A percentile compares a stretch with the other conserved stretches of the same genome.
These are phyloP conservation scores for Drosophila mimica DNA, from an alignment of 2,888 invertebrate species.

Conservation along the genomic window DNA sequence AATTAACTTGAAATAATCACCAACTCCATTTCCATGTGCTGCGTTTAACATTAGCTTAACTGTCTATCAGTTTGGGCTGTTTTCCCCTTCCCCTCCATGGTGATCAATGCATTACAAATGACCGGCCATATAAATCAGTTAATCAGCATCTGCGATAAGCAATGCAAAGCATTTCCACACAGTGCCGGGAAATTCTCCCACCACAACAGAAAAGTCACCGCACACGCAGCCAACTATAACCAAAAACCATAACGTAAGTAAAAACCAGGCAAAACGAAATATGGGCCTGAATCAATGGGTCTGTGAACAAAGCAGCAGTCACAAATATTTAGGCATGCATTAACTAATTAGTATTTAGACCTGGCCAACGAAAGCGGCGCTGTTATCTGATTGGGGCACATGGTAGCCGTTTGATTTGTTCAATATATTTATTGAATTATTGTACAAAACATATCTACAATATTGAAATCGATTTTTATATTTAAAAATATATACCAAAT, in stretches of 20 bases:
- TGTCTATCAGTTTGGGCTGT: slow-evolving; percentile 30
- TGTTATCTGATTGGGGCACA: slow-evolving; percentile 33
- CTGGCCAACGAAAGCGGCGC: slow-evolving; percentile 1
- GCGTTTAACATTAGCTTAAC: slow-evolving; percentile 43
- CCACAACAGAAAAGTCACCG: slow-evolving; percentile 26
- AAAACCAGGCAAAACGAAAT: slow-evolving; percentile 54
- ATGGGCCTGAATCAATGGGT: slow-evolving; percentile 75
- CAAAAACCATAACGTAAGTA: slow-evolving; percentile 27
- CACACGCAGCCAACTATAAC: slow-evolving; percentile 36
- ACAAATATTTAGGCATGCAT: slow-evolving; percentile 56
- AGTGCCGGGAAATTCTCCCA: slow-evolving; percentile 47
- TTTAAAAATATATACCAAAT: neutral
- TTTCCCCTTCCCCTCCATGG: slow-evolving; percentile 18
- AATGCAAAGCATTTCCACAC: slow-evolving; percentile 60
- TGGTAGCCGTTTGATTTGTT: slow-evolving; percentile 16
- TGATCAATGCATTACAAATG: slow-evolving; percentile 81
- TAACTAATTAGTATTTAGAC: slow-evolving; percentile 64
- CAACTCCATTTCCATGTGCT: slow-evolving; percentile 28
- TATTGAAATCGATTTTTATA: neutral
- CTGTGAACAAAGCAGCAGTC: slow-evolving; percentile 43
- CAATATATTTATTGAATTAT: neutral
- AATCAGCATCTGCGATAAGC: slow-evolving; percentile 77
- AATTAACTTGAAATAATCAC: slow-evolving; percentile 56
- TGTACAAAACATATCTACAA: neutral
- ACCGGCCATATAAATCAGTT: slow-evolving; percentile 74